Evolutionary conservation across 2,888 invertebrate genomes (phyloP), one percentile per base, ranked within the genome.

Genomic region (Meta bourneti): DNA sequence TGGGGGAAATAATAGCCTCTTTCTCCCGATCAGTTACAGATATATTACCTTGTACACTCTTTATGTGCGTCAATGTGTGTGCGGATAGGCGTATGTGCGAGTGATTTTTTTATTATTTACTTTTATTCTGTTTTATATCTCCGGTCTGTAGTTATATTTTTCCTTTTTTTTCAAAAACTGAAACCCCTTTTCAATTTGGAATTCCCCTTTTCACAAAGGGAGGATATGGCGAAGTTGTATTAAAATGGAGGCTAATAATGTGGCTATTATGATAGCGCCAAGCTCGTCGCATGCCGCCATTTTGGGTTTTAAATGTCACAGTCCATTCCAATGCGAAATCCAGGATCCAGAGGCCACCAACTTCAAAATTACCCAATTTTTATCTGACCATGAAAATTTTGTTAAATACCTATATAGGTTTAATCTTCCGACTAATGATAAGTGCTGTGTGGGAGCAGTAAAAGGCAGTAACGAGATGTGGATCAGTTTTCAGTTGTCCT

Each of bases 21-120:
- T 74, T 34, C 61, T 9, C 13, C 11, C 72, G 79, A 88, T 88
- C 91, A 79, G 91, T 88, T 83, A 91, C 91, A 91, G 88, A 91
- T 91, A 91, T 91, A 91, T 91, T 91, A 91, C 88, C 90, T 90
- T 90, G 90, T 90, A 75, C 83, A 51, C 72, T 83, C 83, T 83
- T 75, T 74, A 70, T 11, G 20, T 74, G 72, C 72, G 72, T 11
- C 20, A 9, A 11, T 84, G 84, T 20, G 84, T 34, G 34, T 34
- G 34, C 34, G 34, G 34, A 34, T 34, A 34, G n/a, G 20, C 34
- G 75, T 61, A 61, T 61, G 70, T 72, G 71, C 69, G 11, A 77
- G 86, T 20, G 19, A 19, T 69, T 74, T 75, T n/a, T 89, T 88
- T 54, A 54, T 75, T 74, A n/a, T 89, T 89, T 61, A 49, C 13